Evolutionary conservation across 2,113 vertebrate species (phyloP).

Genomic region (Ursus arctos): DNA sequence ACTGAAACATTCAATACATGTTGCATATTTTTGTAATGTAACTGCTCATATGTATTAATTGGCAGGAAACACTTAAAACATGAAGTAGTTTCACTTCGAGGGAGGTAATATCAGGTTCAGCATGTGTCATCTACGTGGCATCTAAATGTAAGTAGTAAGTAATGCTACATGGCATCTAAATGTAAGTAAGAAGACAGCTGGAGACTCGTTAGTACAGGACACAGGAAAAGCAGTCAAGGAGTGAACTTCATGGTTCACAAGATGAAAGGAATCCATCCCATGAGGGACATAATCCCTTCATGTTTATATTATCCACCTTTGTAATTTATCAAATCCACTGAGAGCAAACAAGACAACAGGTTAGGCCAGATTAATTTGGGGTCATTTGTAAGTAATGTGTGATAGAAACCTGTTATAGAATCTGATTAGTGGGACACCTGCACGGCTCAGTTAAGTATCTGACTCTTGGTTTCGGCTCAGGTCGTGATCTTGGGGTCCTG

Average conservation of each 20-base stretch:
- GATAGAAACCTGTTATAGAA: not conserved
- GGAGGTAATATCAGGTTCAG: not conserved
- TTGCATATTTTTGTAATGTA: not conserved
- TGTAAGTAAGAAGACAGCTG: not conserved
- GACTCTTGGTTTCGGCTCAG: not conserved
- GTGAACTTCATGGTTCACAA: conserved; percentile 43
- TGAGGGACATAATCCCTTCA: not conserved
- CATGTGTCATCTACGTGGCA: not conserved
- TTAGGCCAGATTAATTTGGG: not conserved
- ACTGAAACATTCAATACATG: not conserved
- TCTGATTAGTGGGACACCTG: not conserved
- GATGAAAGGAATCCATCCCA: not conserved
- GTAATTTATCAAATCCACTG: not conserved
- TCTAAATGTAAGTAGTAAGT: too few relatives aligned
- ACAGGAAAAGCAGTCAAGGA: not conserved
- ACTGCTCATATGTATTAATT: not conserved
- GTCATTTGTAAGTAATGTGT: not conserved
- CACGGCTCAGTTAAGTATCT: not conserved
- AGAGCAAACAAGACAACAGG: not conserved
- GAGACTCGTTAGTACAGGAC: not conserved
- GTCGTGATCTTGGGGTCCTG: not conserved
- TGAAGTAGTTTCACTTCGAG: not conserved
- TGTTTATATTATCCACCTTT: conserved; percentile 31
- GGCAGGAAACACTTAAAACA: conserved; percentile 16
- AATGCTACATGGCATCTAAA: not conserved